A percentile compares a stretch with the other conserved stretches of the same genome.
Evolutionary conservation across 2,797 vertebrate species (phyloP).

Genomic region (Bradypodion ventrale): DNA sequence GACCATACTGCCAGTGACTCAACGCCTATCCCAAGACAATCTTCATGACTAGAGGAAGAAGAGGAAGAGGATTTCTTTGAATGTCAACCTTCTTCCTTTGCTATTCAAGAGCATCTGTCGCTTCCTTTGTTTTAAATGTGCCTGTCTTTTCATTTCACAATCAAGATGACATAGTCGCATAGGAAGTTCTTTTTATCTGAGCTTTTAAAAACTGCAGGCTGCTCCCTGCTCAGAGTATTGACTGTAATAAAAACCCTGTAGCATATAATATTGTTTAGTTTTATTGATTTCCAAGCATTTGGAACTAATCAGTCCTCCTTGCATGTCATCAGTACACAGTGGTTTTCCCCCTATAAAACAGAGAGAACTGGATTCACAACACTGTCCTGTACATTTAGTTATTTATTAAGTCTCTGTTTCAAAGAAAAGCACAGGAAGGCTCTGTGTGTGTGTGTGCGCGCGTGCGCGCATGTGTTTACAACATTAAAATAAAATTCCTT

Average conservation of each 20-base stretch:
- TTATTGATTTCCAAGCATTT: neutral
- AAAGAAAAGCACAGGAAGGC: neutral
- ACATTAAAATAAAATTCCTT: no score
- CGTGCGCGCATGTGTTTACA: no score
- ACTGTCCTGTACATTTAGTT: neutral
- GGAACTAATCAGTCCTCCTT: neutral
- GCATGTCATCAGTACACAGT: neutral
- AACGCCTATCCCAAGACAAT: no score
- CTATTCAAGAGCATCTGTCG: neutral
- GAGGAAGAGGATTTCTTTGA: no score
- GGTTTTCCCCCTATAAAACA: neutral
- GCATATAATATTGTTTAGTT: constrained; percentile 21
- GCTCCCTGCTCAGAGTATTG: neutral
- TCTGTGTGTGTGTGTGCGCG: no score
- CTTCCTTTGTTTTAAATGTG: constrained; percentile 4
- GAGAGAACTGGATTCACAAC: neutral
- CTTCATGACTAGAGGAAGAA: no score
- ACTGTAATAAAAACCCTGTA: neutral
- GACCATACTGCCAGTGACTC: no score
- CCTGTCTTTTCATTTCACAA: neutral
- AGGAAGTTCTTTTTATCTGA: constrained; percentile 1
- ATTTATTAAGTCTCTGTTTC: neutral
- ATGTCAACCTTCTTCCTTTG: neutral
- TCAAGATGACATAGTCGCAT: constrained; percentile 8
- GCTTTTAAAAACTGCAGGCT: neutral